Evolutionary conservation across 2,113 vertebrate genomes (phyloP), one percentile per base, ranked within the genome.

Genomic region (Cercopithecus mona): DNA sequence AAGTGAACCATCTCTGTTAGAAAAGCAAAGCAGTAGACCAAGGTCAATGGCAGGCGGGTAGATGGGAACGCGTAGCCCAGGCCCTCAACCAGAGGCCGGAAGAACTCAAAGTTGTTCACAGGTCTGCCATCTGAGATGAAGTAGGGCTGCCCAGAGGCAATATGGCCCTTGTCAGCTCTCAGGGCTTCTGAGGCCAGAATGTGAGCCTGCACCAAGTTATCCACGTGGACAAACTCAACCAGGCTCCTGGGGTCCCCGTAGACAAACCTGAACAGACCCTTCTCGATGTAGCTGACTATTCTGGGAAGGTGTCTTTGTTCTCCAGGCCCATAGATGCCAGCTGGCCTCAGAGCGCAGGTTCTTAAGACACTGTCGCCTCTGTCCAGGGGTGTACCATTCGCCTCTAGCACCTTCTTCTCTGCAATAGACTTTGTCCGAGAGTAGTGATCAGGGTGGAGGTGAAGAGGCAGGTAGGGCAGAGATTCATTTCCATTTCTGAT

Each of bases 91-190:
- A 99, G 97, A 0, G 99, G 99, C 81, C 99, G 98, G 97, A 99
- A 99, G 98, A 99, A 99, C 84, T 99, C 99, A 82, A 99, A 99
- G 97, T 99, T 99, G 98, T 99, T 99, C 61, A 99, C 98, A 0
- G 99, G 99, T 40, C 95, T 98, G 59, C 99, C 99, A 0, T 99
- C 99, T 0, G 99, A 99, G 97, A 99, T 99, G 78, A 99, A 99
- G 98, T 99, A 99, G 88, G 99, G 98, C 98, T 99, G 99, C 22
- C 99, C 99, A 0, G 99, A 99, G 3, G 99, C 99, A 25, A 98
- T 11, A 83, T 99, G 98, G 85, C 98, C 97, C 85, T 94, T 99
- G 86, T 97, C 94, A 8, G 98, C 97, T 43, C 98, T 98, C 85
- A 99, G 99, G 14, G 99, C 99, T 81, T 99, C 97, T 0, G 98